Base-by-base conservation (phyloP, 2,888 invertebrate species). In the Celastrina argiolus region DNA sequence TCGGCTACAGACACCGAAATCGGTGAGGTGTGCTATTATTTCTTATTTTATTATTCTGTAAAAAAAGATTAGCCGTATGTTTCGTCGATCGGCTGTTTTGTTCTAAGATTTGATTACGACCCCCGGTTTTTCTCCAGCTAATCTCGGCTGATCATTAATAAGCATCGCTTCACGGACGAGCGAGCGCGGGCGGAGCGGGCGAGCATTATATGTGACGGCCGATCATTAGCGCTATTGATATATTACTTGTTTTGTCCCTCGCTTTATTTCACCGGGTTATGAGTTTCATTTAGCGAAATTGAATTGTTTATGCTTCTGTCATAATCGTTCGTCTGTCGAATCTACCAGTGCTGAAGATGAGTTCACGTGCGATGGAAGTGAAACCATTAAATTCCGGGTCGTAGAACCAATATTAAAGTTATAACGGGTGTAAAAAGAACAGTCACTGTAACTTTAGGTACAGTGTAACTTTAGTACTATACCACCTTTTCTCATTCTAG, bases 71-170 rank as follows among this genome's bases (percentile, higher is more conserved):
- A 10, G 5, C 61, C 14, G 31, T 22, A 39, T 22, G 61, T 61
- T 39, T 61, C 16, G 58, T 58, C 51, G 12, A 8, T 45, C 2
- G 3, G 4, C 31, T 31, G 12, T 51, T 51, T 51, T 36, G 16
- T 59, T 34, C 34, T 22, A 12, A 61, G 36, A 59, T 59, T 36
- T 61, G 61, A 61, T 61, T 61, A 61, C 14, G 2, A 10, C 59
- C 61, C 61, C 36, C 10, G 39, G 26, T 14, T 74, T n/a, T n/a
- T 77, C 77, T 78, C 79, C 77, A 80, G 76, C 78, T 87, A 87
- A 89, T 88, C 83, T 82, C 73, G 68, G 73, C 74, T 74, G 70
- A 85, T 88, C 89, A 90, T 90, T 90, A 88, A 90, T 90, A 85
- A 80, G 73, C 79, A 86, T 89, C 79, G 79, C 74, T 72, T 73